phyloP scores from a whole-genome alignment of 2,888 invertebrate species.

The Leptopilina syphax region DNA sequence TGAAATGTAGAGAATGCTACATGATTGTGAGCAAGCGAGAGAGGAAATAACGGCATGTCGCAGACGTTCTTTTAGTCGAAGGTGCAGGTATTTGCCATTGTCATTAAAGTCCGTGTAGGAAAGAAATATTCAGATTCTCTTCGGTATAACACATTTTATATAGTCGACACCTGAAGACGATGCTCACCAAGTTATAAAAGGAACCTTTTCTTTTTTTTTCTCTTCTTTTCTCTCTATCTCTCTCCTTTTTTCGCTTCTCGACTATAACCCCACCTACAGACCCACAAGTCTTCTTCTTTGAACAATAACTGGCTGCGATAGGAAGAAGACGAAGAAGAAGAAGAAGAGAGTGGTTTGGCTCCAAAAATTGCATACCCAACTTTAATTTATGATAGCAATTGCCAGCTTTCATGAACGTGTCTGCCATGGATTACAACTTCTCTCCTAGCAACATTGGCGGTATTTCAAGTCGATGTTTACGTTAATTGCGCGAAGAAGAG shows the following conservation, averaged over 20 bases:
- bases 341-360: not conserved
- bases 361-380: constrained; percentile 35
- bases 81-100: constrained; percentile 37
- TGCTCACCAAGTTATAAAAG: constrained; percentile 33
- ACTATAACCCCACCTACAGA: constrained; percentile 26
- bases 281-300: constrained; percentile 12
- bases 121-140: constrained; percentile 37
- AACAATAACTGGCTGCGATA: constrained; percentile 26
- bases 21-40: constrained; percentile 36
- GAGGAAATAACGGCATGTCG: constrained; percentile 34
- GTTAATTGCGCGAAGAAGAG: constrained; percentile 30
- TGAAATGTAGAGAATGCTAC: constrained; percentile 40
- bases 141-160: constrained; percentile 31
- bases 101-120: constrained; percentile 37
- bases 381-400: constrained; percentile 38
- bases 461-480: constrained; percentile 21
- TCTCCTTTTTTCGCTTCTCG: not conserved
- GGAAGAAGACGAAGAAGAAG: not conserved
- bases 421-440: constrained; percentile 25
- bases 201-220: constrained; percentile 14
- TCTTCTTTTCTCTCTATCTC: no score
- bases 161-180: constrained; percentile 34
- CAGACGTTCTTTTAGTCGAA: constrained; percentile 31
- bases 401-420: constrained; percentile 35
- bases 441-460: constrained; percentile 20